These are phyloP conservation scores for Oscarella lobularis DNA, from an alignment of 37 sponge, comb jelly and placozoan genomes.

Conservation along the genomic window DNA sequence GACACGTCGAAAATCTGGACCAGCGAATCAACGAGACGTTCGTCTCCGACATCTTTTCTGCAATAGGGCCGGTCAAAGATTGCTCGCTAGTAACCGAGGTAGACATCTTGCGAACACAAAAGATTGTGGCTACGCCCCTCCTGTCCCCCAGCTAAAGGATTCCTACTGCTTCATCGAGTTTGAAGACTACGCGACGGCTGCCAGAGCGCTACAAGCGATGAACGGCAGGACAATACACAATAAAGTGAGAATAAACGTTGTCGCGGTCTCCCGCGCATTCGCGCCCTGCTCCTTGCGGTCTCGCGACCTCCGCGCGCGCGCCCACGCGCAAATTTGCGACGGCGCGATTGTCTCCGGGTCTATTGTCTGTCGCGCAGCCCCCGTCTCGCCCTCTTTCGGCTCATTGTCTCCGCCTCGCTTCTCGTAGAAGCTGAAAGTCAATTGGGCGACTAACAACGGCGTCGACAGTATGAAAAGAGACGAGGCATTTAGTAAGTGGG, in stretches of 20 bases:
- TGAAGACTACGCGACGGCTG: conserved; percentile 13
- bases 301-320: too few species aligned
- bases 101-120: too few species aligned
- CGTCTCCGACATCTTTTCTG: background rate
- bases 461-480: background rate
- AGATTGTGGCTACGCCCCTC: too few species aligned
- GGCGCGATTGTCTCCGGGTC: too few species aligned
- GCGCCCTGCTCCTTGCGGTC: too few species aligned
- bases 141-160: too few species aligned
- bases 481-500: too few species aligned
- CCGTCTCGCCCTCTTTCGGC: too few species aligned
- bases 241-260: conserved; percentile 20
- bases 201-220: conserved; percentile 14
- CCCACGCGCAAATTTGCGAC: too few species aligned
- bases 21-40: background rate
- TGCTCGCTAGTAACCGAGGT: background rate
- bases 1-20: background rate
- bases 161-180: conserved; percentile 25
- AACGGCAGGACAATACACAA: conserved; percentile 6
- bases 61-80: background rate
- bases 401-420: background rate
- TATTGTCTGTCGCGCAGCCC: too few species aligned
- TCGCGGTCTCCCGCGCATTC: too few species aligned
- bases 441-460: background rate
- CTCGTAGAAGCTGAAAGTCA: background rate